Evolutionary conservation across 53 echinoderm and acorn worm genomes (phyloP), one percentile per base, ranked within the genome.

Genomic region (Stichopus horrens): DNA sequence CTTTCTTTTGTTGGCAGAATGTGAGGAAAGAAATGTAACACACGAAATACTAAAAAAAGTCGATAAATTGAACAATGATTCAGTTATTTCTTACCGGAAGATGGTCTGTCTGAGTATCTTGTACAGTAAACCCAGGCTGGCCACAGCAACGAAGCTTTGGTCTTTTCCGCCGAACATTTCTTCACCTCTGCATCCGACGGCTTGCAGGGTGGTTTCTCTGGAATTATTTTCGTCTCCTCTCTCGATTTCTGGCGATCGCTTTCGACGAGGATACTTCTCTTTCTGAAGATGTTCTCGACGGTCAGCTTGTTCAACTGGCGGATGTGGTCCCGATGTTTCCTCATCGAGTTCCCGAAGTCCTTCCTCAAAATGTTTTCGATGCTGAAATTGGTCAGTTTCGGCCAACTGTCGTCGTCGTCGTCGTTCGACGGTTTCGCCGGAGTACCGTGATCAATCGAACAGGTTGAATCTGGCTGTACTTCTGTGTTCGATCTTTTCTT

Each of bases 61-160:
- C 4, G 16, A 67, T 7, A 7, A 18, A 71, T 16, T 71, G 71
- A 16, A 37, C 2, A 37, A 37, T 37, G 37, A 67, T 67, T 11
- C 68, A 14, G 3, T 11, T n/a, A 3, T 67, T 67, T 68, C 93
- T 96, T 89, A 99, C 99, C 98, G 59, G 99, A 99, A 23, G 96
- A 96, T 59, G 99, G 99, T 68, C 99, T 90, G 76, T 99, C 98
- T 20, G 96, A 96, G 89, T 99, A 99, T 66, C 99, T 83, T 0
- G 96, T 96, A 76, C 96, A 99, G 93, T 99, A 99, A 53, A 99
- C 99, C 99, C 99, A 99, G 8, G 99, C 99, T 21, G 99, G 99
- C 99, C 99, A 99, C 37, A 76, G 71, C 59, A 76, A 53, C 54
- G 86, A 59, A n/a, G 91, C 8, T 20, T 81, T 16, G 4, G 23